phyloP scores from a whole-genome alignment of 2,113 vertebrate genomes.

The Apeltes quadracus region DNA sequence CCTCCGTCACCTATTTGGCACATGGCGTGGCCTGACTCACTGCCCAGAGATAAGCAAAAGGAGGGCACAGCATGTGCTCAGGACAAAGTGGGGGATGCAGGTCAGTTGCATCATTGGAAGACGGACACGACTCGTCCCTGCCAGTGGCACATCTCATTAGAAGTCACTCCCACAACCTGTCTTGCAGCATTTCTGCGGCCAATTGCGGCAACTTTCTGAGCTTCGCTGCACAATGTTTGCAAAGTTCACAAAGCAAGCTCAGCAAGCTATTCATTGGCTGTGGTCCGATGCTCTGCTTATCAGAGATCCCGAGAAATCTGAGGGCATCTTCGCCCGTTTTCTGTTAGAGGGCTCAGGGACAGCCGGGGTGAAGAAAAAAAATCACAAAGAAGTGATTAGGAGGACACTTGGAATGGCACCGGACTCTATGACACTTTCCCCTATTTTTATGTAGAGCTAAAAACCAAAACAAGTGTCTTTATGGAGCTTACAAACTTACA shows the following conservation, averaged over 20 bases:
- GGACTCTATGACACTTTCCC: slow-evolving; percentile 63
- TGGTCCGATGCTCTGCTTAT: slow-evolving; percentile 62
- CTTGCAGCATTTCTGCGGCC: slow-evolving; percentile 45
- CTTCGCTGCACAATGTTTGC: slow-evolving; percentile 39
- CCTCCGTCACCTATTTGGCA: slow-evolving; percentile 76
- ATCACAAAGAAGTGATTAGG: slow-evolving; percentile 72
- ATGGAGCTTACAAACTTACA: slow-evolving; percentile 64
- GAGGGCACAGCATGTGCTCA: slow-evolving; percentile 62
- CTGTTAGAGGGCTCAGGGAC: slow-evolving; percentile 62
- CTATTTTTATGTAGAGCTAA: slow-evolving; percentile 54
- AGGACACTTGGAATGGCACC: slow-evolving; percentile 72
- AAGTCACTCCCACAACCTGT: slow-evolving; percentile 63
- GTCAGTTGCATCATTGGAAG: slow-evolving; percentile 59
- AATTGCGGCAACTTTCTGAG: slow-evolving; percentile 33
- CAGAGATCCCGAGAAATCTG: slow-evolving; percentile 65
- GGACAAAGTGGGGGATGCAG: slow-evolving; percentile 61
- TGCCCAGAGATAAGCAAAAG: slow-evolving; percentile 68
- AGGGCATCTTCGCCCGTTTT: slow-evolving; percentile 55
- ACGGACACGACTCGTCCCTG: slow-evolving; percentile 50
- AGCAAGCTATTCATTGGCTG: slow-evolving; percentile 59
- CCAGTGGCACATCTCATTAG: slow-evolving; percentile 70
- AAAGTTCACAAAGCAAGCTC: slow-evolving; percentile 58
- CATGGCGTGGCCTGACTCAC: slow-evolving; percentile 63
- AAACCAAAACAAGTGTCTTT: slow-evolving; percentile 72
- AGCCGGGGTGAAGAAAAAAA: slow-evolving; percentile 58